Evolutionary conservation across 2,113 vertebrate species (phyloP), one percentile per base, ranked within the genome.

Genomic region (Tangachromis dhanisi): DNA sequence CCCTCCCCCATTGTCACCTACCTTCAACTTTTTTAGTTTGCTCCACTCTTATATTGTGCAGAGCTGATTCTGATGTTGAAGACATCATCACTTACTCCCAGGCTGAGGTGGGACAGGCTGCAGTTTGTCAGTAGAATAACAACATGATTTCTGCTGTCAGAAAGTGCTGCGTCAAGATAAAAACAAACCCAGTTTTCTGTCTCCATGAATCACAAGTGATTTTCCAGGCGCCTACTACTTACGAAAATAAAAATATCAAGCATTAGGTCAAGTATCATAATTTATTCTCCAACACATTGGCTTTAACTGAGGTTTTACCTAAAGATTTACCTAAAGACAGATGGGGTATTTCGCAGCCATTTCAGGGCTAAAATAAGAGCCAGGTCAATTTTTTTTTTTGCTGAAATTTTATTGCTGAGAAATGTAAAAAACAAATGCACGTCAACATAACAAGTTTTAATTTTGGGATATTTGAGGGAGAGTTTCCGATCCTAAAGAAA

Each of bases 71-170:
- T 66, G 55, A 66, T 38, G 38, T 13, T 68, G 11, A 51, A 61
- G 51, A 47, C 51, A 47, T 78, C 68, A 79, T 57, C 51, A 24
- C 19, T 85, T 73, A 76, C 38, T 47, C 29, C 80, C 78, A 45
- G 76, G 66, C 53, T 16, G 24, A 51, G 45, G 35, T 40, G 63
- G 31, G 40, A 61, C 13, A 49, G 55, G 57, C 12, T 66, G 73
- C 73, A 73, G 54, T 87, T 66, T 83, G 31, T 83, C 81, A 80
- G 10, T 19, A 82, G 59, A 87, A 86, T 45, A 83, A 61, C 49
- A 81, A 47, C 35, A 76, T 85, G 68, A 85, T 80, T 63, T 82
- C 73, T 83, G 38, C 85, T 89, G 80, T 91, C 89, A 87, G 53
- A 87, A 45, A 84, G 29, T 53, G 55, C 53, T 17, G 47, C 1